phyloP scores from a whole-genome alignment of 64 coral and sea anemone genomes.

The Catalaphyllia jardinei region DNA sequence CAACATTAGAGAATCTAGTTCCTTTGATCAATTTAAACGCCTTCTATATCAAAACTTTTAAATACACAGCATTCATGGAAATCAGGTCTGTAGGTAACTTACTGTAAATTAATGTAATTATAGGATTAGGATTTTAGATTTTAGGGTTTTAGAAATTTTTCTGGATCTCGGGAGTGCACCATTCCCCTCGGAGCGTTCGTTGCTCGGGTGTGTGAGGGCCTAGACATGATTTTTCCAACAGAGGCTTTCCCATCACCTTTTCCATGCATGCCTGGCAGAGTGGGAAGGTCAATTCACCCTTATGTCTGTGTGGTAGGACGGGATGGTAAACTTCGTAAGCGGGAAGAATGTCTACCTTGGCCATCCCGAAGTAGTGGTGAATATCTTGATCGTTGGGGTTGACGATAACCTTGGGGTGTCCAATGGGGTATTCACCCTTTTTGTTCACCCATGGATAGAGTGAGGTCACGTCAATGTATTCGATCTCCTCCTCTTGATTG shows the following conservation, averaged over 20 bases:
- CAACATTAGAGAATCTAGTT: too few relatives aligned
- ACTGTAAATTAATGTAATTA: too few relatives aligned
- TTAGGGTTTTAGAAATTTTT: conserved; percentile 6
- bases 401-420: neutral
- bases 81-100: too few relatives aligned
- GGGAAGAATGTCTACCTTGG: neutral
- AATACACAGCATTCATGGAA: too few relatives aligned
- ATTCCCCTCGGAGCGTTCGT: neutral
- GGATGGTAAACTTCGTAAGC: conserved; percentile 10
- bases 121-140: too few relatives aligned
- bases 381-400: neutral
- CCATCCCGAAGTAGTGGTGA: neutral
- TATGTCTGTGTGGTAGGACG: conserved; percentile 21
- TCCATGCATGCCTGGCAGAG: conserved; percentile 34
- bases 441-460: conserved; percentile 12
- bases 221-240: neutral
- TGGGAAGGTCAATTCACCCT: conserved; percentile 23
- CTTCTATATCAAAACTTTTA: too few relatives aligned
- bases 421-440: neutral
- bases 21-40: too few relatives aligned
- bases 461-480: neutral
- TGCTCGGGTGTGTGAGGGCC: neutral
- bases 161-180: conserved; percentile 5
- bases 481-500: neutral
- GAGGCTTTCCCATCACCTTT: neutral